Evolutionary conservation across 2,113 vertebrate species (phyloP).

Genomic region (Mirza zaza): DNA sequence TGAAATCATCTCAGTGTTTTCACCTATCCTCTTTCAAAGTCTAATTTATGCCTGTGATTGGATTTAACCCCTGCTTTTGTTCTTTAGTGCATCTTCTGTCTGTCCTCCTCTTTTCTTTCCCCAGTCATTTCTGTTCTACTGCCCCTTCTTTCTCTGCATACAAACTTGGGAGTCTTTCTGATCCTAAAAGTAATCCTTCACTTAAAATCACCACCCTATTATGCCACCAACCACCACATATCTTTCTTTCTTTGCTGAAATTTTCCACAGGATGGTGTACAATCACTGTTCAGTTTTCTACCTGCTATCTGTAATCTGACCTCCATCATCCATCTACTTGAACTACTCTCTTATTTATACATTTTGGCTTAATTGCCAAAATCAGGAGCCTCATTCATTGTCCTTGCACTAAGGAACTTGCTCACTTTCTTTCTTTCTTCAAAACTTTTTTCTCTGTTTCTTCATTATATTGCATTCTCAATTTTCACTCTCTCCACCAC

Average conservation of each 20-base stretch:
- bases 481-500: neutral
- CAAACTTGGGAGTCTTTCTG: neutral
- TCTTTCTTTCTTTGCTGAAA: neutral
- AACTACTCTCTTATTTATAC: neutral
- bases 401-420: neutral
- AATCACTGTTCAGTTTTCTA: neutral
- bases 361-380: neutral
- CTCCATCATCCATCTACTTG: neutral
- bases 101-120: neutral
- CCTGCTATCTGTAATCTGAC: neutral
- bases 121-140: neutral
- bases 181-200: neutral
- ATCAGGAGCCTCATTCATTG: neutral
- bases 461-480: neutral
- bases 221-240: neutral
- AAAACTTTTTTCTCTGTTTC: neutral
- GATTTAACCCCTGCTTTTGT: neutral
- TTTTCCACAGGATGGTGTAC: neutral
- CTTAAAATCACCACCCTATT: neutral
- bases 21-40: neutral
- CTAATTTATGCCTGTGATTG: neutral
- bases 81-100: neutral
- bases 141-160: neutral
- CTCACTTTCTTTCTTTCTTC: no score
- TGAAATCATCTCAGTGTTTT: neutral